Percentiles rank a stretch among this genome's conserved stretches.
Conservation (phyloP, 1,140 invertebrate species). For the Drosophila kohkoa region DNA sequence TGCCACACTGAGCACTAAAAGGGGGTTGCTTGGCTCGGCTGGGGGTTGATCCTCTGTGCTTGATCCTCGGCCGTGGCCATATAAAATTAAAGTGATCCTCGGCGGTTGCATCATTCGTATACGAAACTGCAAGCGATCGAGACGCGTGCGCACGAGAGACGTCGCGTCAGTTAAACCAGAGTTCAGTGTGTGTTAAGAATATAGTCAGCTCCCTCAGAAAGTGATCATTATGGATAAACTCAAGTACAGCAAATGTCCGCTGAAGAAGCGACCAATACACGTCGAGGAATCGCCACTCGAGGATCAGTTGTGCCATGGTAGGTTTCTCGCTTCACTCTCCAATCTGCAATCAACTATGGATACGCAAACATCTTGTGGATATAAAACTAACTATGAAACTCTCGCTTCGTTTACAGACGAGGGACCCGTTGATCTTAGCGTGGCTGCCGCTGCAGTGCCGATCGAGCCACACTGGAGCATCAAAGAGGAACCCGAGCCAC, state of each 20-base stretch:
- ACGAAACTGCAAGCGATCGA: slow-evolving; percentile 69
- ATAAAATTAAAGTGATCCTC: slow-evolving; percentile 80
- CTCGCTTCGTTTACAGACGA: slow-evolving; percentile 55
- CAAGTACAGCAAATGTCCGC: slow-evolving; percentile 90
- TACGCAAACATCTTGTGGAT: too few species aligned
- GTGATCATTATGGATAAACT: slow-evolving; percentile 74
- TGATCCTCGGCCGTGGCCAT: slow-evolving; percentile 60
- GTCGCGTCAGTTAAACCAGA: slow-evolving; percentile 38
- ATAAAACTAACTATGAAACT: not conserved
- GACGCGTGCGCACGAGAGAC: slow-evolving; percentile 52
- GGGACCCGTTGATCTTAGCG: slow-evolving; percentile 77
- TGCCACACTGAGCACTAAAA: not conserved
- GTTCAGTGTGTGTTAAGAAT: slow-evolving; percentile 26
- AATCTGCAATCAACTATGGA: too few species aligned
- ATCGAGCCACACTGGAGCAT: slow-evolving; percentile 46
- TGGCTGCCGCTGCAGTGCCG: slow-evolving; percentile 66
- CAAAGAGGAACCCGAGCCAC: slow-evolving; percentile 50
- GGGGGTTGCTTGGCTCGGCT: slow-evolving; percentile 21
- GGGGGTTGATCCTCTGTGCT: slow-evolving; percentile 43
- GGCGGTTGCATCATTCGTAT: slow-evolving; percentile 80
- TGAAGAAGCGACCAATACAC: slow-evolving; percentile 94
- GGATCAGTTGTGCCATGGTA: slow-evolving; percentile 71
- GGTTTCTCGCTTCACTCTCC: slow-evolving; percentile 12
- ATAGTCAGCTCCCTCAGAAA: not conserved
- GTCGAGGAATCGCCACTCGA: slow-evolving; percentile 81